Conservation (phyloP, 2,113 vertebrate species). For the Spheniscus mendiculus region DNA sequence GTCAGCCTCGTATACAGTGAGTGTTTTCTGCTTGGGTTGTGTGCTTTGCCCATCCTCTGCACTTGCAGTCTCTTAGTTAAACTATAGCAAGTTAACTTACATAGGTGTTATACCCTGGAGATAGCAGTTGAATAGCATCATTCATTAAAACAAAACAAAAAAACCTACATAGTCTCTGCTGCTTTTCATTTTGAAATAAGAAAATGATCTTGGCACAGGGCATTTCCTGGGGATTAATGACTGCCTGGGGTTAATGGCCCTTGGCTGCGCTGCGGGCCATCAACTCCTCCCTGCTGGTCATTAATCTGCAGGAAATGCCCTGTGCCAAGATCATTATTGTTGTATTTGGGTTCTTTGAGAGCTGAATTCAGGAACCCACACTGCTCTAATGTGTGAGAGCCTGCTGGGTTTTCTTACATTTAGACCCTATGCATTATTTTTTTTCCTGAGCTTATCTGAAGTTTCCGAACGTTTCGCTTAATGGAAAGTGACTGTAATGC, state of each 20-base stretch:
- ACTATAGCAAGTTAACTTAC: background rate
- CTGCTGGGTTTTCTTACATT: constrained; percentile 48
- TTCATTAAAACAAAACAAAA: constrained; percentile 26
- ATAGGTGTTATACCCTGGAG: background rate
- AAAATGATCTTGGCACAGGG: constrained; percentile 44
- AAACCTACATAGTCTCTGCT: background rate
- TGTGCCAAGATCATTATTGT: constrained; percentile 56
- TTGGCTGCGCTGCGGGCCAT: constrained; percentile 17
- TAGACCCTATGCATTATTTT: background rate
- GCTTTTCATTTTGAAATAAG: constrained; percentile 58
- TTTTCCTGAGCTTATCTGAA: constrained; percentile 4
- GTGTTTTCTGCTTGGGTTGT: background rate
- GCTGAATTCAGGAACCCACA: constrained; percentile 37
- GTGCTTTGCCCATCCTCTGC: background rate
- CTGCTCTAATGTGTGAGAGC: constrained; percentile 35
- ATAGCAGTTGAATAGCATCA: background rate
- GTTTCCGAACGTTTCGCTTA: constrained; percentile 29
- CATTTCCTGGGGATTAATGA: constrained; percentile 65
- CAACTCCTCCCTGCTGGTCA: constrained; percentile 58
- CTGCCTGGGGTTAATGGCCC: constrained; percentile 54
- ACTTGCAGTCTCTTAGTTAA: background rate
- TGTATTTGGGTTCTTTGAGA: constrained; percentile 58
- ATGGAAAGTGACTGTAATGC: background rate
- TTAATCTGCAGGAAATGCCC: constrained; percentile 63
- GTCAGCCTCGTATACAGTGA: background rate